These are phyloP conservation scores for Lomographa bimaculata DNA, from an alignment of 2,888 invertebrate genomes.

Conservation along the genomic window DNA sequence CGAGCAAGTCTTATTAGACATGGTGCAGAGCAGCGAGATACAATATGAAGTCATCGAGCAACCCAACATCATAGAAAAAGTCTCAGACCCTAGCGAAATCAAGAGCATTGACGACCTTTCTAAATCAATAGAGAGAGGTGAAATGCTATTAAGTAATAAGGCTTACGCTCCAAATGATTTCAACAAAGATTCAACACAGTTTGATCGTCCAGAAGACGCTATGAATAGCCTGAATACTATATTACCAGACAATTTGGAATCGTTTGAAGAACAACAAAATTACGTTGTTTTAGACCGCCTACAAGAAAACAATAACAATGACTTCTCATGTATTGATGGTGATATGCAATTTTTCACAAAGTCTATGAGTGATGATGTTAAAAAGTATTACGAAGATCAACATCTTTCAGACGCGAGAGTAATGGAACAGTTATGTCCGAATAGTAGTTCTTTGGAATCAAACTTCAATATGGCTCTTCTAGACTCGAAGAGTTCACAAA, in stretches of 20 bases:
- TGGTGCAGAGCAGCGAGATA: constrained; percentile 80
- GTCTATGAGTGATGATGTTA: constrained; percentile 77
- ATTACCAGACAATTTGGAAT: constrained; percentile 70
- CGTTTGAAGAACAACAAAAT: constrained; percentile 70
- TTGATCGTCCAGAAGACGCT: constrained; percentile 59
- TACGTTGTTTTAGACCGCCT: constrained; percentile 67
- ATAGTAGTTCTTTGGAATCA: constrained; percentile 63
- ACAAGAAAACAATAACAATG: constrained; percentile 59
- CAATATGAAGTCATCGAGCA: constrained; percentile 81
- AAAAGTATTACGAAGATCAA: constrained; percentile 75
- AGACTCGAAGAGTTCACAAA: constrained; percentile 62
- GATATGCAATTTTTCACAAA: constrained; percentile 79
- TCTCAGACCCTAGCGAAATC: constrained; percentile 75
- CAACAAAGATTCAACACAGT: constrained; percentile 55
- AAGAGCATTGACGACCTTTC: constrained; percentile 79
- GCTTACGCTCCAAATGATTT: constrained; percentile 51
- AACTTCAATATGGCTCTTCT: constrained; percentile 71
- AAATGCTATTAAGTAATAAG: constrained; percentile 66
- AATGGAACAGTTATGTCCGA: constrained; percentile 69
- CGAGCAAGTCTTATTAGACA: constrained; percentile 84
- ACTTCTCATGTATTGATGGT: constrained; percentile 74
- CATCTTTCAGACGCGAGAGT: constrained; percentile 63
- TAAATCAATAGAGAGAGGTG: constrained; percentile 74
- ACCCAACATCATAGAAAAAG: constrained; percentile 78
- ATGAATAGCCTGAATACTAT: constrained; percentile 70